phyloP scores from a whole-genome alignment of 2,888 invertebrate species.

The Perizoma flavofasciatum region DNA sequence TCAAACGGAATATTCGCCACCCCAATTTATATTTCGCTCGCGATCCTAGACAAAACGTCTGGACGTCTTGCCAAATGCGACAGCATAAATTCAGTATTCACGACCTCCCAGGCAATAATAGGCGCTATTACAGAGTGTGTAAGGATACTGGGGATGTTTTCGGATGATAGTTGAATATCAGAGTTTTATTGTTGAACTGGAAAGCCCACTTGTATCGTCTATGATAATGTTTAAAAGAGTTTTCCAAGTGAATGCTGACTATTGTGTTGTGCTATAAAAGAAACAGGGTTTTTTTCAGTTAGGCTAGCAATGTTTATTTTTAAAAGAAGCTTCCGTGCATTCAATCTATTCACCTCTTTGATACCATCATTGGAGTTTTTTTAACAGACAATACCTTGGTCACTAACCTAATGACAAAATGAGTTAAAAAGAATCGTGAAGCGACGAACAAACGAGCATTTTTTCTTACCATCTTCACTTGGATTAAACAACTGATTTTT shows the following conservation, averaged over 20 bases:
- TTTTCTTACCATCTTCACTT: too few relatives aligned
- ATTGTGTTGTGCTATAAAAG: background rate
- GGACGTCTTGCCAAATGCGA: constrained; percentile 32
- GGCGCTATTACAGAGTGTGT: constrained; percentile 20
- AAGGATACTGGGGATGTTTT: constrained; percentile 17
- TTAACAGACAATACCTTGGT: too few relatives aligned
- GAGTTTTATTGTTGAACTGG: constrained; percentile 8
- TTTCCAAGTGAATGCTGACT: constrained; percentile 1
- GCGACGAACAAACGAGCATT: too few relatives aligned
- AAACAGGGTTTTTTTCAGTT: background rate
- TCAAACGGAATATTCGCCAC: constrained; percentile 1
- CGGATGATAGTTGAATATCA: constrained; percentile 10
- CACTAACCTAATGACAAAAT: too few relatives aligned
- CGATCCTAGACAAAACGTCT: constrained; percentile 30
- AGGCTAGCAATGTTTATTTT: background rate
- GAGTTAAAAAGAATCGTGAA: too few relatives aligned
- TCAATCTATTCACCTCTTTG: too few relatives aligned
- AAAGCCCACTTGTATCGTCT: constrained; percentile 14
- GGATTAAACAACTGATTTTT: too few relatives aligned
- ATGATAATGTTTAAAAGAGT: constrained; percentile 1
- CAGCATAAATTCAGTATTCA: constrained; percentile 28
- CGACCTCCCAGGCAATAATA: constrained; percentile 21
- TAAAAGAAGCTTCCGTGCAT: too few relatives aligned
- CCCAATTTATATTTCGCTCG: constrained; percentile 25
- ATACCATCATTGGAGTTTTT: too few relatives aligned